Evolutionary conservation across 2,888 invertebrate genomes (phyloP), one percentile per base, ranked within the genome.

Genomic region (Ormyrus thymus): DNA sequence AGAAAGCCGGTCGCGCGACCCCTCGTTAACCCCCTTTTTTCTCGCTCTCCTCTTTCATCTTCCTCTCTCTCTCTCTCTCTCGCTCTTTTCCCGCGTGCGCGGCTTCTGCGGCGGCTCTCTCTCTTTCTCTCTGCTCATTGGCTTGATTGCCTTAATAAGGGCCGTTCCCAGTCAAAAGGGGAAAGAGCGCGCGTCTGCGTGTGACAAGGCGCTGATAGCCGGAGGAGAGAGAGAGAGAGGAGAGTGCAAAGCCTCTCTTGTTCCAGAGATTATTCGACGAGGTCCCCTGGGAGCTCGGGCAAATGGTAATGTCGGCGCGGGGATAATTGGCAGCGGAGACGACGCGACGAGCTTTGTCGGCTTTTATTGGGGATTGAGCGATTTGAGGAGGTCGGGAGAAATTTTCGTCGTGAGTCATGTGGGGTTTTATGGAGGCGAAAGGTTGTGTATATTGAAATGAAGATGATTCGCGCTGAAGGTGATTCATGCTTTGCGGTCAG

Each of bases 141-240:
- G 78, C 78, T 78, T 78, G 78, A 78, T 78, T 78, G 78, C 65
- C 78, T 74, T 78, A 78, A 78, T 74, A 69, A 78, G 78, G 29
- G 29, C 29, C 29, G 29, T 29, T 29, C 29, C 29, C 29, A 29
- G 29, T 29, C 29, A 29, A 29, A 29, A 29, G 29, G 29, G 29
- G 29, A 29, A 29, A 29, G 29, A 29, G 29, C 29, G 29, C 29
- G 15, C 73, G 70, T 59, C 70, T 70, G 58, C 45, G 72, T 72
- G 29, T 76, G 61, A 59, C 50, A 53, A 53, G 48, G 29, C 45
- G 61, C 29, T 29, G 7, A 45, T 11, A 15, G 15, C 48, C 56
- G 61, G 5, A 29, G n/a, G 45, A 43, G 43, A 70, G 8, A 50
- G 13, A n/a, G 51, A 29, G 46, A 50, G 15, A 62, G 50, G 45